These are phyloP conservation scores for Ennomos erosarius DNA, from an alignment of 2,888 invertebrate species.

Conservation along the genomic window DNA sequence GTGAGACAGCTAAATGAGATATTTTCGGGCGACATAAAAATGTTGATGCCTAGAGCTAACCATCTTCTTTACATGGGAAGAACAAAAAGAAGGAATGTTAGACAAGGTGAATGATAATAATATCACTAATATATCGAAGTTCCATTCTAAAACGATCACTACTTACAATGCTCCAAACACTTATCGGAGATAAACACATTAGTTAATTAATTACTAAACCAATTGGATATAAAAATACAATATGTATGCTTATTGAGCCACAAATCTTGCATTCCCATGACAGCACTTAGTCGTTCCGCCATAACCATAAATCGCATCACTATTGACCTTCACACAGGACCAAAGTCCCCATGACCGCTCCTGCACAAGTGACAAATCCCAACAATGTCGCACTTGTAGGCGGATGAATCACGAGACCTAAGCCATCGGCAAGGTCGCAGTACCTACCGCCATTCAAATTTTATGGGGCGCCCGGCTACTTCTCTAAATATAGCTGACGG, in stretches of 20 bases:
- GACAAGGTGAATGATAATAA: too few species aligned
- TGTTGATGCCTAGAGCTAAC: too few species aligned
- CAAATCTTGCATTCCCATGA: constrained; percentile 19
- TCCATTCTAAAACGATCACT: too few species aligned
- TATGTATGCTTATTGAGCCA: background rate
- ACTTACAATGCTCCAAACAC: too few species aligned
- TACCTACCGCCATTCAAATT: constrained; percentile 56
- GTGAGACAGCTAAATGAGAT: too few species aligned
- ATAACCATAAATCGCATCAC: constrained; percentile 32
- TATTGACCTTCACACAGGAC: constrained; percentile 30
- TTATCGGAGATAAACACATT: too few species aligned
- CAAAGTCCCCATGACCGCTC: constrained; percentile 35
- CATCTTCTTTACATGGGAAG: too few species aligned
- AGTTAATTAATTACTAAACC: too few species aligned
- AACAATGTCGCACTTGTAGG: constrained; percentile 45
- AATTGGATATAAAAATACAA: too few species aligned
- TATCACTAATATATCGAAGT: too few species aligned
- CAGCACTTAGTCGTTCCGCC: constrained; percentile 6
- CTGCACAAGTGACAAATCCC: constrained; percentile 44
- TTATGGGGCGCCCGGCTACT: constrained; percentile 44
- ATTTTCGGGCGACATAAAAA: too few species aligned
- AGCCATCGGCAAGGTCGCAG: constrained; percentile 49
- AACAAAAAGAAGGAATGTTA: too few species aligned
- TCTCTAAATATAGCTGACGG: constrained; percentile 52
- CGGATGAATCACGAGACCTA: constrained; percentile 47